Base-by-base conservation (phyloP, 2,113 vertebrate species). In the Callipepla californica region DNA sequence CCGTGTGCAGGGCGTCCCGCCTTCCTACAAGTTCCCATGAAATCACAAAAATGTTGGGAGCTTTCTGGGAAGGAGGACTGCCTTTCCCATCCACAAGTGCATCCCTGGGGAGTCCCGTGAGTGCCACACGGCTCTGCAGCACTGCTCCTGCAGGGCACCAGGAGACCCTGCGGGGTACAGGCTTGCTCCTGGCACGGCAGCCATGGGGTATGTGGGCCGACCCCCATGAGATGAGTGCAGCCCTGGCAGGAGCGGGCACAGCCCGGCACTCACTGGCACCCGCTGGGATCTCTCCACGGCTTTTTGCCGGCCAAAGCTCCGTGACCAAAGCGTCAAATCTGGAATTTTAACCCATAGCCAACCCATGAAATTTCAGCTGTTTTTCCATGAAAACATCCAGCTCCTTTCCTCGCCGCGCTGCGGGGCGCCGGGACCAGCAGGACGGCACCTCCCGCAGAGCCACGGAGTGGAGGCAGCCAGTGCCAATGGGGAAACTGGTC, bases 281-380 rank as follows among this genome's bases (percentile, higher is more conserved):
- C 3, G 0, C 55, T 72, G 69, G 40, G 69, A 67, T 81, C 63
- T 78, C 73, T 77, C 83, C 88, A 89, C 1, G 2, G 93, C 40
- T 84, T 70, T 94, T 4, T 53, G 5, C 65, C 51, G 80, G 50
- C 26, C 89, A 96, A 94, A 96, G 89, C 93, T 77, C 92, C 94
- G 80, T 93, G 91, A 96, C 94, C 93, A 93, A 96, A 94, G 92
- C 0, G 58, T 67, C 82, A 93, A 93, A 97, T 97, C 81, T 93
- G 96, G 96, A 96, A 97, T 96, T 97, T 96, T 90, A 96, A 96
- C 92, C 82, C 90, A 57, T 94, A 91, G 79, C 95, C 65, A 95
- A 94, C 40, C 94, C 95, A 72, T 96, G 96, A 96, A 96, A 96
- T 94, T 76, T 83, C 76, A 95, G 89, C 76, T 86, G 63, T 58